Evolutionary conservation across 2,113 vertebrate species (phyloP), one percentile per base, ranked within the genome.

Genomic region (Apaloderma vittatum): DNA sequence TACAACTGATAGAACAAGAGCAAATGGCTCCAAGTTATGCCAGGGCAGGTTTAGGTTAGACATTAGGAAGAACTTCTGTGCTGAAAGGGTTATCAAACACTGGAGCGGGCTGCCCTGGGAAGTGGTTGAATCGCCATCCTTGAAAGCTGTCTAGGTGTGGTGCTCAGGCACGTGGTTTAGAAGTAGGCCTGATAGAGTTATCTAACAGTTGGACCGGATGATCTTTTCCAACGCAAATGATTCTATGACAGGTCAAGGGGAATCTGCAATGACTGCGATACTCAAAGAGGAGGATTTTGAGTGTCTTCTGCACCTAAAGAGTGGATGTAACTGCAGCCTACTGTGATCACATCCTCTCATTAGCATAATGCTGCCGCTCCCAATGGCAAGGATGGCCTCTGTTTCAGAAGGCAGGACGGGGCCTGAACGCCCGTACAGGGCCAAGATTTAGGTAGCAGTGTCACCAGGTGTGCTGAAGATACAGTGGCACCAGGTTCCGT

Each of bases 371-470:
- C 36, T 81, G 43, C 55, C 49, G 4, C 26, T 45, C 49, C 22
- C 52, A 72, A 9, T 0, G 12, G 52, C 78, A 68, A 63, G 0
- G 3, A 7, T 30, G 15, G 5, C 7, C 19, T 30, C n/a, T 55
- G 72, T 66, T 62, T 37, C 11, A 9, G 61, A 57, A 83, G 65
- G n/a, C 29, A 22, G 68, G 36, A 8, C 4, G 73, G 51, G 63
- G 34, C 7, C 37, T 32, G 32, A 16, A 2, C 9, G 26, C 55
- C 70, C 4, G 2, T 29, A 7, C 0, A 1, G 68, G 34, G 30
- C 4, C 3, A 11, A 5, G 30, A 15, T 63, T 45, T 51, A 2
- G 0, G 11, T 45, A 16, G 1, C 0, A 0, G 7, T 34, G 13
- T 71, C 46, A 18, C 32, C 5, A 14, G 43, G 32, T 5, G 0